Evolutionary conservation across 2,113 vertebrate species (phyloP).

Genomic region (Hemicordylus capensis): DNA sequence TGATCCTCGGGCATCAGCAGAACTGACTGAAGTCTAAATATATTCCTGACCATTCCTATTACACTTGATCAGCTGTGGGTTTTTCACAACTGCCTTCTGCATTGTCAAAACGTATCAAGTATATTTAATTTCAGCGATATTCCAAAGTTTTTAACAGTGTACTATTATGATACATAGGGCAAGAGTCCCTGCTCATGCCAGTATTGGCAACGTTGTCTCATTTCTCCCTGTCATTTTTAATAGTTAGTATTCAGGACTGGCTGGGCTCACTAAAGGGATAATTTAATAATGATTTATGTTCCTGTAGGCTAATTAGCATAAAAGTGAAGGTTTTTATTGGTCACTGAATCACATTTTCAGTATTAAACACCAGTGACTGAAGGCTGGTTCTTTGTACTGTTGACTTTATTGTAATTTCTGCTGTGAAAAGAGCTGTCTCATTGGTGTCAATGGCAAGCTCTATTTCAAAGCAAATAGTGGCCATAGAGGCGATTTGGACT

Average conservation of each 20-base stretch:
- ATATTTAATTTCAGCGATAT: constrained; percentile 22
- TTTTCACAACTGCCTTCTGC: constrained; percentile 6
- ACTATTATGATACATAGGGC: not conserved
- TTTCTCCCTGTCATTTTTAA: not conserved
- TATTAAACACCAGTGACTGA: not conserved
- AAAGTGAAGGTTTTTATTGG: not conserved
- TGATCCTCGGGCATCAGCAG: constrained; percentile 25
- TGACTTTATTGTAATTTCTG: not conserved
- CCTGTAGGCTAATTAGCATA: not conserved
- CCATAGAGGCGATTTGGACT: no score
- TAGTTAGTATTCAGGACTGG: not conserved
- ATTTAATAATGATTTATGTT: not conserved
- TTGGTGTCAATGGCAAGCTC: no score
- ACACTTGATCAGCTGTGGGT: not conserved
- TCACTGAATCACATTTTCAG: not conserved
- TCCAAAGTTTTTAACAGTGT: not conserved
- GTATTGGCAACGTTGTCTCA: not conserved
- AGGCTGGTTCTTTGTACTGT: not conserved
- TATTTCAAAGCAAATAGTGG: no score
- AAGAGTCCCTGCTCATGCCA: not conserved
- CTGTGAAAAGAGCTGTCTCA: not conserved
- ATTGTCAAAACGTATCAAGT: constrained; percentile 33
- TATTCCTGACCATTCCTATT: constrained; percentile 42
- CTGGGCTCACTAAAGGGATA: not conserved
- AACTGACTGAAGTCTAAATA: constrained; percentile 29